Evolutionary conservation across 2,797 vertebrate genomes (phyloP), one percentile per base, ranked within the genome.

Genomic region (Agapornis canus): DNA sequence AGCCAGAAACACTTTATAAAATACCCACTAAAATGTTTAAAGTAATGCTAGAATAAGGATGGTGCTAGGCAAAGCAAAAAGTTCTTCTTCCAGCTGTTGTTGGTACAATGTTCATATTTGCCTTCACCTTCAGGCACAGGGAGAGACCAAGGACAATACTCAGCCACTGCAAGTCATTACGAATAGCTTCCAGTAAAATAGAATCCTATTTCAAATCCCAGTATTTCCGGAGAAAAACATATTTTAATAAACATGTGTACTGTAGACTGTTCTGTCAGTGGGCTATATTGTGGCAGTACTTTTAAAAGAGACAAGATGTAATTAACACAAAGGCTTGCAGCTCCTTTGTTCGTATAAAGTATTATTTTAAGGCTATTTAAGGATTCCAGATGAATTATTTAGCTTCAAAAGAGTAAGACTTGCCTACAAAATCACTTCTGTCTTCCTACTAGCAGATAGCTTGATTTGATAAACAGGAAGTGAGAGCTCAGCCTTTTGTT

Each of bases 401-500:
- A 85, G 82, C 51, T 93, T 78, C 39, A 57, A 48, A 95, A 82
- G 59, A 93, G 59, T 60, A 71, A 84, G 71, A 81, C 32, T n/a
- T 80, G 21, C 63, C 60, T 85, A 56, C 47, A 93, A 93, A 96
- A 92, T 82, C 40, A 73, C 83, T 96, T 97, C 80, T 92, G 69
- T 81, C 45, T 81, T 89, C 63, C 80, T 69, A 60, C 47, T 81
- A 93, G 90, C 63, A 52, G 81, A 94, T 64, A 94, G 37, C 69
- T 90, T 92, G 54, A 76, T 72, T 95, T 78, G 75, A 94, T 92
- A 97, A 92, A 96, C 90, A 97, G 95, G 96, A 98, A 98, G 89
- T 90, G 86, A 95, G 63, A 85, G 71, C 61, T 96, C 83, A 89
- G 94, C 93, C 79, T 83, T 96, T 82, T 87, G 92, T 76, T 59